These are phyloP conservation scores for Drosophila murphyi DNA, from an alignment of 1,140 invertebrate genomes.

Conservation along the genomic window DNA sequence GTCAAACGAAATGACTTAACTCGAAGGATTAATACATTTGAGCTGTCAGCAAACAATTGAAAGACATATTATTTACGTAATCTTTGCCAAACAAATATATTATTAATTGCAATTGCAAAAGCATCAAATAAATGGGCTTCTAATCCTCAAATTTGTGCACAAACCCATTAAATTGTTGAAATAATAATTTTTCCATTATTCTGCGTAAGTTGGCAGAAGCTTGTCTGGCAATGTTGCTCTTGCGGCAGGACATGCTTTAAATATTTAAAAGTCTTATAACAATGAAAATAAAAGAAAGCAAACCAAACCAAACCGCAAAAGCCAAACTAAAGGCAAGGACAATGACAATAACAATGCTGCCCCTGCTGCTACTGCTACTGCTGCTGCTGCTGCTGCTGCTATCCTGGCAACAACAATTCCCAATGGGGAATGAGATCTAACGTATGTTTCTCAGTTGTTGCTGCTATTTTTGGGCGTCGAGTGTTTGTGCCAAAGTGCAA, in stretches of 20 bases:
- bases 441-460: constrained; percentile 64
- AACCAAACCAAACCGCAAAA: constrained; percentile 42
- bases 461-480: constrained; percentile 57
- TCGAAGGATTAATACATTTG: not conserved
- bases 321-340: constrained; percentile 49
- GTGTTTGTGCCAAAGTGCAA: constrained; percentile 78
- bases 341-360: constrained; percentile 34
- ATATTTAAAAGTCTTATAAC: constrained; percentile 70
- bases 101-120: not conserved
- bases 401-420: constrained; percentile 36
- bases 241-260: constrained; percentile 41
- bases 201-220: not conserved
- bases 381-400: not conserved
- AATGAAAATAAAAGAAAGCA: constrained; percentile 58
- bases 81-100: not conserved
- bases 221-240: not conserved
- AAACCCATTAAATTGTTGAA: constrained; percentile 17
- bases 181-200: constrained; percentile 21
- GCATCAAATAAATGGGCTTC: not conserved
- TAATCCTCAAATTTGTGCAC: not conserved
- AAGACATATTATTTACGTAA: not conserved
- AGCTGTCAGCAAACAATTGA: not conserved
- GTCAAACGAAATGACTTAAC: not conserved
- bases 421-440: constrained; percentile 73
- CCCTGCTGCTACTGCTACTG: constrained; percentile 1